Conservation (phyloP, 2,113 vertebrate species). For the Lasiurus cinereus region DNA sequence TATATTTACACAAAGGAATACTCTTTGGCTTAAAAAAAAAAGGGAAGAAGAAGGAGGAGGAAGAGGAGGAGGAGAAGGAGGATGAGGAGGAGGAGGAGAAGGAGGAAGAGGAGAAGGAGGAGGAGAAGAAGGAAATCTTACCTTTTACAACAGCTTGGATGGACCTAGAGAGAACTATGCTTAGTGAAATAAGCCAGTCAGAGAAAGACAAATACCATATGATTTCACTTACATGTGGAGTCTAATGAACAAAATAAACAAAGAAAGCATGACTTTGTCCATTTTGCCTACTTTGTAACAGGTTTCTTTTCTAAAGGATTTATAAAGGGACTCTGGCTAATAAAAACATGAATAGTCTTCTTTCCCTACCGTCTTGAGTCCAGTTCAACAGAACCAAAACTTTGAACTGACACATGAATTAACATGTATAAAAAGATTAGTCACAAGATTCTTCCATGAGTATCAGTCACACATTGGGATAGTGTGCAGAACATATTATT, state of each 20-base stretch:
- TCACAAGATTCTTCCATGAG: not conserved
- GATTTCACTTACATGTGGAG: not conserved
- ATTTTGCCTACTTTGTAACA: not conserved
- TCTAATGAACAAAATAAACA: not conserved
- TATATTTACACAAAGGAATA: too few relatives aligned
- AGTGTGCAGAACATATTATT: not conserved
- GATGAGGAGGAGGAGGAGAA: too few relatives aligned
- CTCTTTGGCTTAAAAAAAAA: too few relatives aligned
- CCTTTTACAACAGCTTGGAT: not conserved
- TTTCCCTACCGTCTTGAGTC: not conserved
- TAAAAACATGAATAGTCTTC: not conserved
- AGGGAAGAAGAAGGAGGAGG: too few relatives aligned
- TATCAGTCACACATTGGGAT: not conserved
- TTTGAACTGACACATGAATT: not conserved
- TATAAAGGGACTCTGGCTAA: not conserved
- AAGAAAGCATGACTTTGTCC: not conserved
- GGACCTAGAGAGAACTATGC: not conserved
- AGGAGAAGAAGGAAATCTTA: not conserved
- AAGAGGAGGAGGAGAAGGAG: too few relatives aligned
- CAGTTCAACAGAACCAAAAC: not conserved
- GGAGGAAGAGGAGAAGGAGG: too few relatives aligned
- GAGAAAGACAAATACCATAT: not conserved
- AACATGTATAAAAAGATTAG: not conserved
- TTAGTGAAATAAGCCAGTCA: not conserved
- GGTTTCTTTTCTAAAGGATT: conserved; percentile 3